Evolutionary conservation across 2,888 invertebrate genomes (phyloP).

Genomic region (Eremobia ochroleuca): DNA sequence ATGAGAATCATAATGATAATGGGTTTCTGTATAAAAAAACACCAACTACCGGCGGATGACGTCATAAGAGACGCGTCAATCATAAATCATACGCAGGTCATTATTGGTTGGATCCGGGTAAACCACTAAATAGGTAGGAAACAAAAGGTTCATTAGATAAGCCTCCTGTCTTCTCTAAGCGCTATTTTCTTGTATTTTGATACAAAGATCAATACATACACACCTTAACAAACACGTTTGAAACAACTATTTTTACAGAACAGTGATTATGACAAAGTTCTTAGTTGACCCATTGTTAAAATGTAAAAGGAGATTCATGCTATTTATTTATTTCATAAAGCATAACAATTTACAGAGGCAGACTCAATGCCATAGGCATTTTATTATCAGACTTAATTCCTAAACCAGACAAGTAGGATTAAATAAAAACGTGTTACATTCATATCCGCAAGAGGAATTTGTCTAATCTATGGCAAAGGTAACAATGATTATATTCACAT

Average conservation of each 20-base stretch:
- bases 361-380: not conserved
- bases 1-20: conserved; percentile 47
- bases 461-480: not conserved
- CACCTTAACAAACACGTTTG: not conserved
- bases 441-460: not conserved
- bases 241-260: not conserved
- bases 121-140: not conserved
- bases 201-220: not conserved
- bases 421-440: not conserved
- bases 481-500: not conserved
- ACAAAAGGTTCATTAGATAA: conserved; percentile 23
- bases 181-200: not conserved
- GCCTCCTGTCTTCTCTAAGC: not conserved
- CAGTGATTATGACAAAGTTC: not conserved
- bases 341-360: not conserved
- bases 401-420: not conserved
- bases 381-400: too few species aligned
- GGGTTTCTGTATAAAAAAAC: conserved; percentile 46
- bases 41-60: conserved; percentile 51
- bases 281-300: not conserved
- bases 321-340: not conserved
- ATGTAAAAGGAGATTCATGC: not conserved
- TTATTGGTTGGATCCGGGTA: conserved; percentile 49
- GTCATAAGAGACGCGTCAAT: conserved; percentile 50
- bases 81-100: conserved; percentile 55